Conservation (phyloP, 2,113 vertebrate species). For the Oryzias woworae region DNA sequence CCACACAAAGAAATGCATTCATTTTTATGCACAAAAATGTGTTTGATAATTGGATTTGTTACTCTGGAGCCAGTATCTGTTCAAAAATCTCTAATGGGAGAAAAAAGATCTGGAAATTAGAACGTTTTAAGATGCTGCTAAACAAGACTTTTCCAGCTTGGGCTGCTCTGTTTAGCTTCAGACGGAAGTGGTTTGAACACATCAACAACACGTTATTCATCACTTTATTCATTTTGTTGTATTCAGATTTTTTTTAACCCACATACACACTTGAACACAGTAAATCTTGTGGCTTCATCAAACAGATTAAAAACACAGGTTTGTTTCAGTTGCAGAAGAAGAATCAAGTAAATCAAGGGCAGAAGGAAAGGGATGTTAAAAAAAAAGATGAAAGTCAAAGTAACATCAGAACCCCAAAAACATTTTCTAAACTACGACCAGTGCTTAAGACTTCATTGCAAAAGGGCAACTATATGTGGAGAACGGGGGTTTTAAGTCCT, state of each 20-base stretch:
- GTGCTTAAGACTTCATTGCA: constrained; percentile 7
- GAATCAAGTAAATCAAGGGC: constrained; percentile 28
- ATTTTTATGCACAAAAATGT: neutral
- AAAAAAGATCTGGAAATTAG: neutral
- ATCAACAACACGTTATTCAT: constrained; percentile 29
- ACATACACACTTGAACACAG: constrained; percentile 68
- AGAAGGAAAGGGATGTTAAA: constrained; percentile 22
- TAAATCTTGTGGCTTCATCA: constrained; percentile 70
- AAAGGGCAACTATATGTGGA: constrained; percentile 17
- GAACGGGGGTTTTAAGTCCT: constrained; percentile 21
- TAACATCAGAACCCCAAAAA: constrained; percentile 34
- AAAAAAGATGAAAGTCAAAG: constrained; percentile 29
- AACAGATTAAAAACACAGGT: constrained; percentile 65
- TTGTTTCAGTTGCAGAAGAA: constrained; percentile 45
- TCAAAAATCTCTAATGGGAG: too few species aligned
- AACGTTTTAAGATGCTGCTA: too few species aligned
- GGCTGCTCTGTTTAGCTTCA: too few species aligned
- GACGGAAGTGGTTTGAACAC: neutral
- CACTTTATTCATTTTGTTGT: constrained; percentile 67
- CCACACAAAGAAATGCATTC: neutral
- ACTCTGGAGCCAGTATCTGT: too few species aligned
- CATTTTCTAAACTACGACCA: constrained; percentile 12
- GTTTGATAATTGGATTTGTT: neutral
- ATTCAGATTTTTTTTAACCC: constrained; percentile 52
- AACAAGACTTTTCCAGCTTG: too few species aligned